These are phyloP conservation scores for Homarus gammarus DNA, from an alignment of 2,888 invertebrate genomes.

Conservation along the genomic window DNA sequence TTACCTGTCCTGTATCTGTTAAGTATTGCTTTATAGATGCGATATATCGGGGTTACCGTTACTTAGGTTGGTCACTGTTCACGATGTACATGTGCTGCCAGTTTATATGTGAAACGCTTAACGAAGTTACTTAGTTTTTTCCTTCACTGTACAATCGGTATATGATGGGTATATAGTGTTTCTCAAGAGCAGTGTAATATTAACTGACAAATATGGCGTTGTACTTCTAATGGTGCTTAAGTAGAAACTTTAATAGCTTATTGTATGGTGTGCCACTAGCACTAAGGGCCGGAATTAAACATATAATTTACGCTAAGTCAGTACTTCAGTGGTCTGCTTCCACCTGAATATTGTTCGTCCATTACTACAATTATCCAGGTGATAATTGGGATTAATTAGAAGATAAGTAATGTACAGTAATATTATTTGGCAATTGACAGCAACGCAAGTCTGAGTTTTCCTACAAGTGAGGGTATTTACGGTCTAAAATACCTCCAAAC, in stretches of 20 bases:
- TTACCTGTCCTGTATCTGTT: slow-evolving; percentile 30
- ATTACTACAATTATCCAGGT: background rate
- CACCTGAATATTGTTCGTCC: background rate
- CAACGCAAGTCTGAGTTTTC: background rate
- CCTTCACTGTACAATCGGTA: background rate
- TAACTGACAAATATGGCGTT: slow-evolving; percentile 19
- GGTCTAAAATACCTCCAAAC: too few species aligned
- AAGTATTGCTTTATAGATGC: slow-evolving; percentile 25
- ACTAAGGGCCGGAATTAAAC: background rate
- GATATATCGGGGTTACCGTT: slow-evolving; percentile 6
- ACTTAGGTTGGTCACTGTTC: slow-evolving; percentile 16
- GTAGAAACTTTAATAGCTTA: background rate
- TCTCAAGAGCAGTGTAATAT: slow-evolving; percentile 1
- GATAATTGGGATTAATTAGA: background rate
- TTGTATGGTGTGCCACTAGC: background rate
- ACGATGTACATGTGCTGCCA: slow-evolving; percentile 3
- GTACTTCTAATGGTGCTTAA: slow-evolving; percentile 30
- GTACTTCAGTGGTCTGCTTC: background rate
- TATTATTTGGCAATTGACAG: background rate
- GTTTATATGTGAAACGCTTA: slow-evolving; percentile 1
- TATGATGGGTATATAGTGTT: background rate
- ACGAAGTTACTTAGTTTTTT: slow-evolving; percentile 2
- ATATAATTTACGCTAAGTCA: background rate
- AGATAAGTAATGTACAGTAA: background rate
- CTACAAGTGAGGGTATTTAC: background rate